Evolutionary conservation across 2,797 vertebrate species (phyloP), one percentile per base, ranked within the genome.

Genomic region (Cryptoblepharus egeriae): DNA sequence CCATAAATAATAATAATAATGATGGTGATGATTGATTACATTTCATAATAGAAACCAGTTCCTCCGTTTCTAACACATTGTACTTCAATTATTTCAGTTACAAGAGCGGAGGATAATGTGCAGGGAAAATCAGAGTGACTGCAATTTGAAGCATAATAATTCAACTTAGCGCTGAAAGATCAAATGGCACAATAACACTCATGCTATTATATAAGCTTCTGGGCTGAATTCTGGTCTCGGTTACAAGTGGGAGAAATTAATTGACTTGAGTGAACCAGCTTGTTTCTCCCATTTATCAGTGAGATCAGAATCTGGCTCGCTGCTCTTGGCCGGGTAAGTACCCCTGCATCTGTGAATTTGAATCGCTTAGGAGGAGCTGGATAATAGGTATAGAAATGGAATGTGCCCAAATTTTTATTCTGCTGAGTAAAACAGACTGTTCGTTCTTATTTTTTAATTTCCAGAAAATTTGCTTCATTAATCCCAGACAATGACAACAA

Each of bases 391-490:
- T 32, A 4, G 24, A 90, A 93, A 89, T 88, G 37, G 60, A 90
- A 89, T 89, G 86, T 92, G 20, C 5, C 65, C 75, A n/a, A 75
- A 80, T 88, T 87, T 49, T 89, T 92, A 86, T 75, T 86, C 37
- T 87, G 79, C 61, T 79, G 77, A 88, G 37, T 61, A 77, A 90
- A 94, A 79, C 13, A 83, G 80, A 89, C 7, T 32, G 45, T 87
- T 87, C 88, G 12, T 1, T 85, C n/a, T 75, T 63, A 55, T 72
- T 91, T 89, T 85, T 73, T 28, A 91, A 1, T 88, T 91, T 93
- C 87, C 81, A 90, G 77, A 90, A 92, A 88, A 93, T 90, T 90
- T 4, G 78, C 84, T 91, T 85, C 82, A 88, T 72, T 85, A 77
- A 81, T 91, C 85, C 93, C 67, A 88, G 80, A 87, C 91, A 85